phyloP scores from a whole-genome alignment of 35 echinoderm and acorn worm genomes.

The Heliocidaris tuberculata region DNA sequence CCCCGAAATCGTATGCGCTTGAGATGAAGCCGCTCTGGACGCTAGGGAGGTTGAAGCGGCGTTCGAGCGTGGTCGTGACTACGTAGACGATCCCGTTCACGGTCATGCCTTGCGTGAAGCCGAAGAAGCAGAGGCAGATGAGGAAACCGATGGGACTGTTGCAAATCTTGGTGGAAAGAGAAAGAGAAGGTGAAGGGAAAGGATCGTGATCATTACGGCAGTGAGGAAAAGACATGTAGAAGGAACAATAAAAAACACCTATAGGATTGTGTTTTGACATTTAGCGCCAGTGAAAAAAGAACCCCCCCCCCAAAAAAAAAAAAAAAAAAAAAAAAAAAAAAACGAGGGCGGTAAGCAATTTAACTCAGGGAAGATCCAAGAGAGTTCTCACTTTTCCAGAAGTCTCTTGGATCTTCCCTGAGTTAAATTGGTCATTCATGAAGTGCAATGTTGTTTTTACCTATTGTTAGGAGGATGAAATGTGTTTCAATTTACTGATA shows the following conservation, averaged over 20 bases:
- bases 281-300: too few species aligned
- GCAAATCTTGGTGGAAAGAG: constrained; percentile 36
- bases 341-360: too few species aligned
- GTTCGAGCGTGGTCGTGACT: constrained; percentile 66
- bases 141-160: constrained; percentile 66
- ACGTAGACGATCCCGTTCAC: constrained; percentile 77
- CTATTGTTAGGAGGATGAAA: too few species aligned
- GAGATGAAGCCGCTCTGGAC: constrained; percentile 70
- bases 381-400: too few species aligned
- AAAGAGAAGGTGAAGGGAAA: neutral
- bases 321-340: too few species aligned
- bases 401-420: too few species aligned
- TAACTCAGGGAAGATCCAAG: too few species aligned
- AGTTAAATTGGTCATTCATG: too few species aligned
- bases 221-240: neutral
- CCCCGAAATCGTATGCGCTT: constrained; percentile 68
- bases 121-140: constrained; percentile 52
- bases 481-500: too few species aligned
- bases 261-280: neutral
- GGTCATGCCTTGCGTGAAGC: constrained; percentile 67
- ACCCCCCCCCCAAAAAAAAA: too few species aligned
- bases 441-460: too few species aligned
- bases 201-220: neutral
- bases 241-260: neutral
- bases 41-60: constrained; percentile 69